A percentile compares a stretch with the other conserved stretches of the same genome.
Conservation (phyloP, 2,888 invertebrate genomes). For the Lithophane ornitopus region DNA sequence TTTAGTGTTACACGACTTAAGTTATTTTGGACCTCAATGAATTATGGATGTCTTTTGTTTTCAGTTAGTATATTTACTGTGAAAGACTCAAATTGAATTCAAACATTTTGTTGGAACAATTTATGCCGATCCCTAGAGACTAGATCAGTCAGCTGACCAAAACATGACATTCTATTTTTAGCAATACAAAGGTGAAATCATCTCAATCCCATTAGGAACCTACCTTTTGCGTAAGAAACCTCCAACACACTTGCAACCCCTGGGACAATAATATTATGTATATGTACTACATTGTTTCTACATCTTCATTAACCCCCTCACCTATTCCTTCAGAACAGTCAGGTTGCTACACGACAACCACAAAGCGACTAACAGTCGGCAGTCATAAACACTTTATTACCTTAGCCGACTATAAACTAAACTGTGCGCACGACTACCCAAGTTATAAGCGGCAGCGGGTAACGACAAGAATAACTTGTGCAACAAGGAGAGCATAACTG, state of each 20-base stretch:
- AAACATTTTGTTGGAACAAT: not conserved
- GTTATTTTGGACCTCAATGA: not conserved
- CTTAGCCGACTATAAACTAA: slow-evolving; percentile 43
- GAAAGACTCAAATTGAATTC: not conserved
- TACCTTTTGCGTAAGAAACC: not conserved
- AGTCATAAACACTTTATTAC: slow-evolving; percentile 65
- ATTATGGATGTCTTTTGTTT: not conserved
- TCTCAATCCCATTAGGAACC: not conserved
- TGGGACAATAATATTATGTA: not conserved
- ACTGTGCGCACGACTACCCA: not conserved
- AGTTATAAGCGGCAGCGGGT: slow-evolving; percentile 41
- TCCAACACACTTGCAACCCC: not conserved
- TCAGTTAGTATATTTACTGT: no score
- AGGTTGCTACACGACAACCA: slow-evolving; percentile 24
- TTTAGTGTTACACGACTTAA: not conserved
- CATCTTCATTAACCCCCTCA: slow-evolving; percentile 34
- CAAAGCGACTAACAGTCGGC: slow-evolving; percentile 38
- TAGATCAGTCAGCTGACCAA: not conserved
- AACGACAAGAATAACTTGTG: slow-evolving; percentile 24
- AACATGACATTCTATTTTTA: not conserved
- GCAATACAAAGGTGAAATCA: not conserved
- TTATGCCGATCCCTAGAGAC: not conserved
- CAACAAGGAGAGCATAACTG: slow-evolving; percentile 28
- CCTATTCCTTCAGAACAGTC: slow-evolving; percentile 11
- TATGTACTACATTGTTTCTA: not conserved